Base-by-base conservation (phyloP, 2,797 vertebrate genomes). In the Semaprochilodus insignis region DNA sequence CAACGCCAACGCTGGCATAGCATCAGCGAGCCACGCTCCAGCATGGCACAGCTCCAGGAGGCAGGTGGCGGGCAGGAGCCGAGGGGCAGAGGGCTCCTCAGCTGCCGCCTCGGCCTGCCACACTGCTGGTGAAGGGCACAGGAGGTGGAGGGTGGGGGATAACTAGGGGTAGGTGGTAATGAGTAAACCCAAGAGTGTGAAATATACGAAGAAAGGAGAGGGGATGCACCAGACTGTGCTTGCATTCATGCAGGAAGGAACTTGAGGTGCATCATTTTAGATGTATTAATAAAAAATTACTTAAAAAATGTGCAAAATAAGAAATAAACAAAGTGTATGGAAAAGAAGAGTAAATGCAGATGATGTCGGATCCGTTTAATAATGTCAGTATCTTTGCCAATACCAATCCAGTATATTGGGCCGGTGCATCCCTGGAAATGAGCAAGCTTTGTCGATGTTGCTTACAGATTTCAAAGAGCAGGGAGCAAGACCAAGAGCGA, bases 41-140 rank as follows among this genome's bases (percentile, higher is more conserved):
- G 72, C 21, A 67, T 83, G 87, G 85, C 87, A 65, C 6, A 10
- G 76, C 34, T 74, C 81, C 85, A 81, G 77, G 34, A 86, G 83
- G 81, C 87, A 88, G 87, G 87, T 88, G 87, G 87, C 48, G 79
- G 67, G 83, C 76, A 74, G 75, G 77, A 76, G 67, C 70, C 4
- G 21, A 78, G 70, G 67, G 79, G 34, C 78, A 85, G 62, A 83
- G 82, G 82, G 78, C 78, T 77, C 48, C 83, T 85, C 81, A 85
- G 80, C 74, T 81, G 81, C 80, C 86, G 82, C 77, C 85, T 34
- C 14, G 81, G 70, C 62, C 70, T 83, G 72, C 83, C 83, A 84
- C 73, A 16, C 78, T 84, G 83, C 83, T 84, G 83, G 83, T 84
- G 78, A 57, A 57, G 83, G 83, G 83, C 83, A 80, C 31, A 62